Evolutionary conservation across 1,140 invertebrate species (phyloP).

Genomic region (Hestina assimilis): DNA sequence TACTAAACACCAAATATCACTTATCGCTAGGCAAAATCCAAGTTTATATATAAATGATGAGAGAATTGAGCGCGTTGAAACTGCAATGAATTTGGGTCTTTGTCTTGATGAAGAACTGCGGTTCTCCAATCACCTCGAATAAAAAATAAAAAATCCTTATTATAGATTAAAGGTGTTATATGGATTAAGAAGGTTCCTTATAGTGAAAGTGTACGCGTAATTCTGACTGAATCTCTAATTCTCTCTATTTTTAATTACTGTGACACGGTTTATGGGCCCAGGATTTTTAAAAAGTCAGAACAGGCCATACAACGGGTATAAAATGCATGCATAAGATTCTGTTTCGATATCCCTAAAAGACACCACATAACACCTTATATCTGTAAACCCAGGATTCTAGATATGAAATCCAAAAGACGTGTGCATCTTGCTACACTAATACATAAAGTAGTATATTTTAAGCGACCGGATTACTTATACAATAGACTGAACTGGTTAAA

Average conservation of each 20-base stretch:
- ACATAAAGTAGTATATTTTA: neutral
- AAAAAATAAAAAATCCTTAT: constrained; percentile 8
- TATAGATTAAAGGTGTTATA: constrained; percentile 23
- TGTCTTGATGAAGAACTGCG: constrained; percentile 15
- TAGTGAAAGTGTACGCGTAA: neutral
- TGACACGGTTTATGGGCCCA: neutral
- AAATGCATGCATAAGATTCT: neutral
- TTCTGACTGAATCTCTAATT: neutral
- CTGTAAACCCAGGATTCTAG: neutral
- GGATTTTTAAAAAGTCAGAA: neutral
- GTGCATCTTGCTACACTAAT: neutral
- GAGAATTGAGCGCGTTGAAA: neutral
- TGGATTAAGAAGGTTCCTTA: neutral
- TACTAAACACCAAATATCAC: neutral
- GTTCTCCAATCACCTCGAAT: constrained; percentile 13
- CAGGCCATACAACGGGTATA: neutral
- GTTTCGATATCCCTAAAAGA: neutral
- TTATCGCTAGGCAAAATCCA: neutral
- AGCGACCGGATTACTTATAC: neutral
- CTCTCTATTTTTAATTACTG: neutral
- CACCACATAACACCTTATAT: neutral
- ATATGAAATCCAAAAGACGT: neutral
- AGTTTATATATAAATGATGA: neutral
- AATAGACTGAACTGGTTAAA: neutral
- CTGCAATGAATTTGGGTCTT: constrained; percentile 16